These are phyloP conservation scores for Drosophila ficusphila DNA, from an alignment of 1,140 invertebrate genomes.

Conservation along the genomic window DNA sequence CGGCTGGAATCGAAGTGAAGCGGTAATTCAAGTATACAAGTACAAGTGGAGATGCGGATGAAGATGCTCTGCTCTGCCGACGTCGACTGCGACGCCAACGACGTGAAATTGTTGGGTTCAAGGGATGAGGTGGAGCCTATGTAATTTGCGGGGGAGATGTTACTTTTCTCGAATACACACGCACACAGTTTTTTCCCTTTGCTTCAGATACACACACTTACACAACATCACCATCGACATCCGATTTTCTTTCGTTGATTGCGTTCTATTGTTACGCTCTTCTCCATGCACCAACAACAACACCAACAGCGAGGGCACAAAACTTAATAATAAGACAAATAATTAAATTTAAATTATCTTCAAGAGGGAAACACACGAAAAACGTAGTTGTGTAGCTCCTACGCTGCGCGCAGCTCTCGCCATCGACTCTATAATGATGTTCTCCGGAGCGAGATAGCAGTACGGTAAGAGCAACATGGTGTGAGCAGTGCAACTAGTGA, in stretches of 20 bases:
- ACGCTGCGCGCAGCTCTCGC: constrained; percentile 55
- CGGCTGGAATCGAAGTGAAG: constrained; percentile 70
- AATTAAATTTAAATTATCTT: constrained; percentile 80
- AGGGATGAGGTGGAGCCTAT: constrained; percentile 5
- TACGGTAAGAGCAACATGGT: constrained; percentile 63
- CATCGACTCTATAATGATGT: constrained; percentile 64
- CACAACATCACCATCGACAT: constrained; percentile 50
- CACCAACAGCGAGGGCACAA: constrained; percentile 40
- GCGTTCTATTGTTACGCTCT: constrained; percentile 39
- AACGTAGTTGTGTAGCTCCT: constrained; percentile 59
- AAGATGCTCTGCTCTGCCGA: constrained; percentile 10
- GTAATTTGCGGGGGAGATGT: constrained; percentile 47
- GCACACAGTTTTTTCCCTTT: constrained; percentile 62
- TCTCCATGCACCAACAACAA: constrained; percentile 32
- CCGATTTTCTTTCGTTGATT: constrained; percentile 61
- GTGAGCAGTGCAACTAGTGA: constrained; percentile 55
- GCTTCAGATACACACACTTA: constrained; percentile 58
- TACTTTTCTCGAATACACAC: constrained; percentile 80
- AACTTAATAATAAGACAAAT: constrained; percentile 82
- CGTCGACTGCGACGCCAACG: constrained; percentile 31
- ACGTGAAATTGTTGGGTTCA: constrained; percentile 42
- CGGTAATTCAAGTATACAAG: constrained; percentile 78
- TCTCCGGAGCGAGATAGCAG: constrained; percentile 45
- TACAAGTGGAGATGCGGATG: constrained; percentile 71
- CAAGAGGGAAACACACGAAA: constrained; percentile 71